phyloP scores from a whole-genome alignment of 2,888 invertebrate genomes.

The Panzeria rudis region DNA sequence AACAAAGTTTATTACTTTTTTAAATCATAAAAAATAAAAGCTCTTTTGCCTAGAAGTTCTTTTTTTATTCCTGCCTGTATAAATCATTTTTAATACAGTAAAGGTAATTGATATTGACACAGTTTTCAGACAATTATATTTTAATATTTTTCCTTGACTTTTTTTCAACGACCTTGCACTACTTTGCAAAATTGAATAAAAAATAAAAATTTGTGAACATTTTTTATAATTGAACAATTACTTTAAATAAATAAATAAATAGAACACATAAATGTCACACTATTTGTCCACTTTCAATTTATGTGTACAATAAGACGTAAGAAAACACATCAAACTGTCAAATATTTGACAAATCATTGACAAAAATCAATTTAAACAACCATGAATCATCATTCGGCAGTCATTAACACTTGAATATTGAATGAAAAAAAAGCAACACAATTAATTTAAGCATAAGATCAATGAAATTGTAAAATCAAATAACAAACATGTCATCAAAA shows the following conservation, averaged over 20 bases:
- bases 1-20: too few species aligned
- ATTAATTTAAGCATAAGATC: constrained; percentile 12
- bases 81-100: neutral
- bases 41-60: too few species aligned
- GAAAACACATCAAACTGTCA: constrained; percentile 33
- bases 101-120: constrained; percentile 1
- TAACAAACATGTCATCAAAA: constrained; percentile 4
- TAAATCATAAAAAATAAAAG: too few species aligned
- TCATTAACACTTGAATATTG: constrained; percentile 45
- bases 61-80: too few species aligned
- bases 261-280: neutral
- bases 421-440: neutral
- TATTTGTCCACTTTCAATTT: neutral
- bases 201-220: neutral
- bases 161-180: constrained; percentile 30
- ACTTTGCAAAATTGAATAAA: constrained; percentile 22
- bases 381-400: constrained; percentile 45
- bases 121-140: neutral
- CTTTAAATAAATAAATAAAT: neutral
- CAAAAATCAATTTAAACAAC: constrained; percentile 38
- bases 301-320: neutral
- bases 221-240: constrained; percentile 1
- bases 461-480: constrained; percentile 32
- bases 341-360: constrained; percentile 50
- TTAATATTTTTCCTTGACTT: neutral